Base-by-base conservation (phyloP, 1,140 invertebrate species). In the Nasonia longicornis region DNA sequence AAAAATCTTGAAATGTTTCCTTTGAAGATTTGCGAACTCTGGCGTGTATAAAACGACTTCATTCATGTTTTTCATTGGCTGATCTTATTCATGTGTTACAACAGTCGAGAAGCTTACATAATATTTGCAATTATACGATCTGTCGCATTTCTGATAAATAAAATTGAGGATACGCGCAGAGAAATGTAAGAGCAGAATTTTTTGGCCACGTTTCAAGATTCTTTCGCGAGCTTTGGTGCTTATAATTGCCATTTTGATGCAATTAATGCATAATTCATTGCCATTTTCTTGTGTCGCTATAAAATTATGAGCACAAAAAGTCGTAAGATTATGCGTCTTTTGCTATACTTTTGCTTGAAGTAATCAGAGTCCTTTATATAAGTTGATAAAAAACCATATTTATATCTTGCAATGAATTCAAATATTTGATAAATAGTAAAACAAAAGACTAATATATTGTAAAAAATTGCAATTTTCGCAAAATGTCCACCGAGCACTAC, bases 1-100 rank as follows among this genome's bases (percentile, higher is more conserved):
- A 70, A 26, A 42, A 10, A n/a, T 70, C 69, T 70, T 70, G 26
- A 66, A 29, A 66, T 52, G 20, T n/a, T n/a, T 58, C 3, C 3
- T 22, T 48, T 0, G 26, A 35, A 35, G 31, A 35, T 26, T 26
- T 26, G 26, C 26, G 26, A 26, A 26, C 1, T 26, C 1, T 26
- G 26, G 26, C 26, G 26, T 26, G 26, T 26, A 26, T 26, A n/a
- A 16, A n/a, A 16, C 20, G 52, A 16, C 74, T 66, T 76, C 52
- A 22, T 66, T 64, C 35, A 66, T 42, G 42, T 29, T 67, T 70
- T 38, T 70, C 26, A 31, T 78, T 67, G 52, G 16, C 20, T 58
- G n/a, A 1, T 11, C 3, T 22, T 66, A n/a, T 66, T 26, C 63
- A 10, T 26, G 63, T 66, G 16, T 22, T 66, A 3, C n/a, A 66